Evolutionary conservation across 2,797 vertebrate species (phyloP).

Genomic region (Pipistrellus nathusii): DNA sequence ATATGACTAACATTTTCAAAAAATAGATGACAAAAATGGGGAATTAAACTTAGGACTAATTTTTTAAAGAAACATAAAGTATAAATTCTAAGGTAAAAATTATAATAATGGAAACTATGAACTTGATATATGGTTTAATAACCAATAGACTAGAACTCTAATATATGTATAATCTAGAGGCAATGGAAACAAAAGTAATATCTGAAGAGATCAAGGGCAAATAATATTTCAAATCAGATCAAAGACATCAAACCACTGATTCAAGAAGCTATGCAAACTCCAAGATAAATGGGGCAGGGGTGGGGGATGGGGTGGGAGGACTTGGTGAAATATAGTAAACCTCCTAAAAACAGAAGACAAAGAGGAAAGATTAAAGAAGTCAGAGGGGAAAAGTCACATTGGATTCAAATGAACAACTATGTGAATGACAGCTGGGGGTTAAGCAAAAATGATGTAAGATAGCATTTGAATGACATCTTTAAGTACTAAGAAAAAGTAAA

Average conservation of each 20-base stretch:
- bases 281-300: neutral
- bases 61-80: neutral
- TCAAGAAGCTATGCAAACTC: neutral
- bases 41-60: neutral
- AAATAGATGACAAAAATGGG: constrained; percentile 8
- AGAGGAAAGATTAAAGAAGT: neutral
- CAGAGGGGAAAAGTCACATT: neutral
- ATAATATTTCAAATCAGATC: neutral
- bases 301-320: no score
- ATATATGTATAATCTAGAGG: neutral
- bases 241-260: neutral
- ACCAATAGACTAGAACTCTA: neutral
- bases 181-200: neutral
- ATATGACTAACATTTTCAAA: neutral
- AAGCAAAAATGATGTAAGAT: neutral
- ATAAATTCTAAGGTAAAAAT: neutral
- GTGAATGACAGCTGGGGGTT: neutral
- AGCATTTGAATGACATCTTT: neutral
- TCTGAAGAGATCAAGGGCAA: neutral
- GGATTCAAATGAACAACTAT: neutral
- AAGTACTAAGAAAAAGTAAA: neutral
- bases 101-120: neutral
- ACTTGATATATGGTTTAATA: neutral
- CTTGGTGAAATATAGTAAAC: neutral
- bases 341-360: neutral